phyloP scores from a whole-genome alignment of 2,888 invertebrate species.

The Heliconius hortense region DNA sequence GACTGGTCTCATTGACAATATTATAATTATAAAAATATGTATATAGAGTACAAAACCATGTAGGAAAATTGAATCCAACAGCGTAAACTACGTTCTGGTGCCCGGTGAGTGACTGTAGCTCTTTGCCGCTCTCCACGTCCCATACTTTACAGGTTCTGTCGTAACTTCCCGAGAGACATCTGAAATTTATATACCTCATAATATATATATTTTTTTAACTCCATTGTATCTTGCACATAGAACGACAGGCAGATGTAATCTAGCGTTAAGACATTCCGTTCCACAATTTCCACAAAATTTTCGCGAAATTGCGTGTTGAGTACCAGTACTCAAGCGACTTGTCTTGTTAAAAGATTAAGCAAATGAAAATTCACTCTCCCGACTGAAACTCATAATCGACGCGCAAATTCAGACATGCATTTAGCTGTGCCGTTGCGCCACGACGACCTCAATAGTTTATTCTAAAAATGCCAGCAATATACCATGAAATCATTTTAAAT shows the following conservation, averaged over 20 bases:
- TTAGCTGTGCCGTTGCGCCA: no score
- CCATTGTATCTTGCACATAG: not conserved
- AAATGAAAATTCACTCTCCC: not conserved
- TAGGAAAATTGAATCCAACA: slow-evolving; percentile 89
- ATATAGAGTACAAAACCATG: slow-evolving; percentile 80
- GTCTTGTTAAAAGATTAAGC: not conserved
- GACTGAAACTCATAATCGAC: no score
- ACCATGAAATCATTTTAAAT: no score
- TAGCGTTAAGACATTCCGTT: not conserved
- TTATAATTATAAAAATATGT: not conserved
- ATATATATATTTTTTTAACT: no score
- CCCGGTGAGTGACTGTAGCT: slow-evolving; percentile 86
- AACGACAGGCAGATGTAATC: not conserved
- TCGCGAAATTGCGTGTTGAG: no score
- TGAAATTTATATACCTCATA: slow-evolving; percentile 51
- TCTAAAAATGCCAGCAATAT: no score
- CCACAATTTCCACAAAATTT: not conserved
- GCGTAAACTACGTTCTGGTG: slow-evolving; percentile 92
- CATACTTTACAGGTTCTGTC: slow-evolving; percentile 92
- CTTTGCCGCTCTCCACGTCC: slow-evolving; percentile 86
- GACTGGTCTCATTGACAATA: no score
- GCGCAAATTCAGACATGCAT: no score
- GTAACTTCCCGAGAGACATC: slow-evolving; percentile 91
- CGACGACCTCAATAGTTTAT: no score
- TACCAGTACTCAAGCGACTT: no score